Conservation (phyloP, 2,888 invertebrate genomes). For the Leucophenga maculata region DNA sequence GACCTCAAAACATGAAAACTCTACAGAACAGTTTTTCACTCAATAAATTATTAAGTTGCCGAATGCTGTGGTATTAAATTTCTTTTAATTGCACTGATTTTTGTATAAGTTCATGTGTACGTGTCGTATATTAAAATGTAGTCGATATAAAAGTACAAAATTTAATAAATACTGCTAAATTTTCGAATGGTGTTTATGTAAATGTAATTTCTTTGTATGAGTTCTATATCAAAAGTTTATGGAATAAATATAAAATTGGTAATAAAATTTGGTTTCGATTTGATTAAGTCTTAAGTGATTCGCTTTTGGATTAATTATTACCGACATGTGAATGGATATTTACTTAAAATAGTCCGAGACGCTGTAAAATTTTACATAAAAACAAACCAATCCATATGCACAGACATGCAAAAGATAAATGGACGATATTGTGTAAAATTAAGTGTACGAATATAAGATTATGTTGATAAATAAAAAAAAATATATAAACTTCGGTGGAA, state of each 20-base stretch:
- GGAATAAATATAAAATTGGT: neutral
- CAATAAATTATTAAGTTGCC: too few relatives aligned
- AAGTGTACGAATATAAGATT: neutral
- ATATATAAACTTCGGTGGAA: neutral
- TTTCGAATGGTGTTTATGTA: too few relatives aligned
- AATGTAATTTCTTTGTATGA: too few relatives aligned
- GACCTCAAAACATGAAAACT: neutral
- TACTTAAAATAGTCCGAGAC: slow-evolving; percentile 71
- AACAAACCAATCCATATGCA: slow-evolving; percentile 37
- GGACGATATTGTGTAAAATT: slow-evolving; percentile 4
- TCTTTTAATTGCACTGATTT: neutral
- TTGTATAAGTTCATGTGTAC: neutral
- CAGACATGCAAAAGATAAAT: slow-evolving; percentile 46
- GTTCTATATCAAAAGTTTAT: neutral
- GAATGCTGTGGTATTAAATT: neutral
- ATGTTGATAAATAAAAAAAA: slow-evolving; percentile 8
- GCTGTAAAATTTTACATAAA: slow-evolving; percentile 46
- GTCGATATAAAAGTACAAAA: slow-evolving; percentile 21
- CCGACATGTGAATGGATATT: slow-evolving; percentile 24
- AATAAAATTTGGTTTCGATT: slow-evolving; percentile 10
- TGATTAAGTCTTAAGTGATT: neutral
- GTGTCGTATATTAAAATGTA: neutral
- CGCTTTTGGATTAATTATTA: too few relatives aligned
- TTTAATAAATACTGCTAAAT: slow-evolving; percentile 14
- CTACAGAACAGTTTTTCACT: neutral